Evolutionary conservation across 2,888 invertebrate genomes (phyloP).

Genomic region (Phymatocera aterrima): DNA sequence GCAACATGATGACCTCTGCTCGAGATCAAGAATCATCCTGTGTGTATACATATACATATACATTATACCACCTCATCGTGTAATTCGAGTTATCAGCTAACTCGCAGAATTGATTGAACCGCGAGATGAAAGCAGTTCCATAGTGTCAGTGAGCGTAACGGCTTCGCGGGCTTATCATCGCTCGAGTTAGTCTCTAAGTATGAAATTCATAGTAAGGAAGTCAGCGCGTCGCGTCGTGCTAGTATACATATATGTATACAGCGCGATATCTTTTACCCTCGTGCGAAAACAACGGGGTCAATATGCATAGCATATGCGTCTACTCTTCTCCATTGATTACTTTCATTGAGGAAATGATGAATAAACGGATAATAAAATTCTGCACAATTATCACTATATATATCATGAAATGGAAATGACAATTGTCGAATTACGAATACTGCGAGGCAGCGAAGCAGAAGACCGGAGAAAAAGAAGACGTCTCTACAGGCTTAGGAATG

Average conservation of each 20-base stretch:
- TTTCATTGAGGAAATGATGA: background rate
- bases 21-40: too few relatives aligned
- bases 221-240: too few relatives aligned
- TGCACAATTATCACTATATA: too few relatives aligned
- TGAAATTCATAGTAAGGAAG: too few relatives aligned
- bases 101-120: background rate
- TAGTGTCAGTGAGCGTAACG: background rate
- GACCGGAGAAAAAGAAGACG: background rate
- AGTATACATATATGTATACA: background rate
- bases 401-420: slow-evolving; percentile 49
- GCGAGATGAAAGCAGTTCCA: background rate
- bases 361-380: slow-evolving; percentile 1
- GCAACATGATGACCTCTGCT: background rate
- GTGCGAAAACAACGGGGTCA: slow-evolving; percentile 32
- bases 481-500: slow-evolving; percentile 54
- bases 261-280: slow-evolving; percentile 11
- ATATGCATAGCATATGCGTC: background rate
- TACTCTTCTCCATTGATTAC: slow-evolving; percentile 6
- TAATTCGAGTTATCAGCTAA: background rate
- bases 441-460: background rate
- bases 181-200: slow-evolving; percentile 28
- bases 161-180: slow-evolving; percentile 13
- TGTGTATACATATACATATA: background rate
- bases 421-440: too few relatives aligned
- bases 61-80: background rate